Base-by-base conservation (phyloP, 2,888 invertebrate species). In the Melangyna quadrimaculata region DNA sequence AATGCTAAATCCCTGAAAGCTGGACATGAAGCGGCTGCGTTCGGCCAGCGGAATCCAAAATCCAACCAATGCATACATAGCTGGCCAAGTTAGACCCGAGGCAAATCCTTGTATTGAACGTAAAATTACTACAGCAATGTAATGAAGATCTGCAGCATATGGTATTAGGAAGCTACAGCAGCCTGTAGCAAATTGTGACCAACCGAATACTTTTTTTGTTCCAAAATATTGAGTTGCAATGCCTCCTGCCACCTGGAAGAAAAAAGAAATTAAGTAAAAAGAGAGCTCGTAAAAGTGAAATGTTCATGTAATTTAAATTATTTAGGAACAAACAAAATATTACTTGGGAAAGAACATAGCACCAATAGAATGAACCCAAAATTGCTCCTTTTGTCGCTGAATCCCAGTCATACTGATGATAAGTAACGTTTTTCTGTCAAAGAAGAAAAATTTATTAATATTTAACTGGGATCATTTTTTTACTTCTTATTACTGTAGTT, bases 1-100 rank as follows among this genome's bases (percentile, higher is more conserved):
- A 89, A 95, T 95, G 90, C 95, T 95, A 92, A 95, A 95, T 89
- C 95, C 95, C 94, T 94, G 95, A 91, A 95, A 95, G 89, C 95
- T 95, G 57, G 95, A 95, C 95, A 95, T 95, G 90, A 95, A 95
- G 74, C 95, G 93, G 70, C 95, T 95, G 69, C 95, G 93, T 90
- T 95, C 95, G 8, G 93, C 93, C n/a, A 95, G 93, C 9, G 95
- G 95, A 86, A 95, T 95, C 95, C 95, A 95, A 88, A 94, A 94
- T 4, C 95, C 95, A 32, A 95, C 95, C 78, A 95, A 93, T 0
- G 95, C 95, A 89, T 95, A 95, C 95, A 95, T 95, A 1, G 95
- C 95, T 14, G 95, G 95, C 95, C 95, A 95, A 12, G 95, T 95
- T 74, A 95, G 90, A 32, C 95, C 95, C 88, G 95, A 95, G 12